Conservation (phyloP, 2,113 vertebrate species). For the Thalassoma bifasciatum region DNA sequence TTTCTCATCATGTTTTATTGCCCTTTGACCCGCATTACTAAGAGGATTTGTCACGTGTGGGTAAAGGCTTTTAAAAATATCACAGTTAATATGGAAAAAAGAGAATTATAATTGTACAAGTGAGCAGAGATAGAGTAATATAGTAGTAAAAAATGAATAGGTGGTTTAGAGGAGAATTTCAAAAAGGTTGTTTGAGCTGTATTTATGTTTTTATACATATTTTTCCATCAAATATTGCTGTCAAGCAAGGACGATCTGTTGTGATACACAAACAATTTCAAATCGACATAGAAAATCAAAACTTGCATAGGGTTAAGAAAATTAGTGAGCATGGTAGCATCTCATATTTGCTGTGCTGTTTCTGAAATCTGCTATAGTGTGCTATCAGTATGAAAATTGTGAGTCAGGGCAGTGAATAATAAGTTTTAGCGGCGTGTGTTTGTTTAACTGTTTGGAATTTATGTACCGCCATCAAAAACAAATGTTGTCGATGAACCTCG, state of each 20-base stretch:
- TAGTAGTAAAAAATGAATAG: slow-evolving; percentile 16
- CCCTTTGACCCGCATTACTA: slow-evolving; percentile 40
- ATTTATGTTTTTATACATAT: slow-evolving; percentile 51
- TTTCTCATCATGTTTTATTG: slow-evolving; percentile 17
- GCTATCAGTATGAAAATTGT: slow-evolving; percentile 58
- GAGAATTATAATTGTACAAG: slow-evolving; percentile 28
- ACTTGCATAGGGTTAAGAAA: slow-evolving; percentile 46
- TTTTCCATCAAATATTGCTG: slow-evolving; percentile 53
- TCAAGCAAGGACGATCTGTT: slow-evolving; percentile 41
- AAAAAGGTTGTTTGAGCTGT: slow-evolving; percentile 30
- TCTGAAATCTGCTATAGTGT: slow-evolving; percentile 56
- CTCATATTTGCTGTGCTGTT: slow-evolving; percentile 65
- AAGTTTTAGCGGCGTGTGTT: slow-evolving; percentile 60
- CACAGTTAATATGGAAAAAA: slow-evolving; percentile 33
- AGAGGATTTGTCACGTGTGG: slow-evolving; percentile 17
- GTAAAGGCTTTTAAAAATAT: slow-evolving; percentile 10
- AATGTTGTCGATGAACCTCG: slow-evolving; percentile 59
- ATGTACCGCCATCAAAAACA: slow-evolving; percentile 48
- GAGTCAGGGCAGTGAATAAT: slow-evolving; percentile 59
- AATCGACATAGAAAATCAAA: slow-evolving; percentile 55
- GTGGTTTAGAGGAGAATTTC: slow-evolving; percentile 12
- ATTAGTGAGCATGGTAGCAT: slow-evolving; percentile 69
- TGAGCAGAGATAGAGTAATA: slow-evolving; percentile 22
- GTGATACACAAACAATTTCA: slow-evolving; percentile 41
- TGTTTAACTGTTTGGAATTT: slow-evolving; percentile 61